These are phyloP conservation scores for Neotoma lepida DNA, from an alignment of 2,113 vertebrate species.

Conservation along the genomic window DNA sequence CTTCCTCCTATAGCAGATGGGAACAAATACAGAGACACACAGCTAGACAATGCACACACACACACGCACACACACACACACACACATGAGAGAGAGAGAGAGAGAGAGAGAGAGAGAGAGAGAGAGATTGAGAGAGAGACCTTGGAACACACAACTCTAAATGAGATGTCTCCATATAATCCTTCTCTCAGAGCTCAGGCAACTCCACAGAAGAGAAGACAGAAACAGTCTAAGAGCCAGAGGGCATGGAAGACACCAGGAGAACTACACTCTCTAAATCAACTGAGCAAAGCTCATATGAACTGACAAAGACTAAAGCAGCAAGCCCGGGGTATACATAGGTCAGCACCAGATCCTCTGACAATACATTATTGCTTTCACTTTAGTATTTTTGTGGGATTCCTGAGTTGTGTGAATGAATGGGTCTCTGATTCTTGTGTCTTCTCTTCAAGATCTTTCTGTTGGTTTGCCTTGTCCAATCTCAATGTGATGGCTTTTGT, in stretches of 20 bases:
- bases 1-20: not conserved
- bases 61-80: not conserved
- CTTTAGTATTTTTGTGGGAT: not conserved
- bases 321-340: not conserved
- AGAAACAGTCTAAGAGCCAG: not conserved
- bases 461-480: not conserved
- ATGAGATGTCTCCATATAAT: not conserved
- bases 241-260: not conserved
- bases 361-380: not conserved
- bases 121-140: not conserved
- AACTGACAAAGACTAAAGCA: not conserved
- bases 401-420: not conserved
- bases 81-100: not conserved
- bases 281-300: not conserved
- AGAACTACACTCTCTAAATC: not conserved
- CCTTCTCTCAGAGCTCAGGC: not conserved
- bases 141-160: not conserved
- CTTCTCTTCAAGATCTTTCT: not conserved
- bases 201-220: not conserved
- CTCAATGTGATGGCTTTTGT: not conserved
- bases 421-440: not conserved
- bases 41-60: not conserved
- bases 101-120: not conserved
- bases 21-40: not conserved
- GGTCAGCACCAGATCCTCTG: not conserved